Conservation (phyloP, 2,888 invertebrate genomes). For the Nowickia ferox region DNA sequence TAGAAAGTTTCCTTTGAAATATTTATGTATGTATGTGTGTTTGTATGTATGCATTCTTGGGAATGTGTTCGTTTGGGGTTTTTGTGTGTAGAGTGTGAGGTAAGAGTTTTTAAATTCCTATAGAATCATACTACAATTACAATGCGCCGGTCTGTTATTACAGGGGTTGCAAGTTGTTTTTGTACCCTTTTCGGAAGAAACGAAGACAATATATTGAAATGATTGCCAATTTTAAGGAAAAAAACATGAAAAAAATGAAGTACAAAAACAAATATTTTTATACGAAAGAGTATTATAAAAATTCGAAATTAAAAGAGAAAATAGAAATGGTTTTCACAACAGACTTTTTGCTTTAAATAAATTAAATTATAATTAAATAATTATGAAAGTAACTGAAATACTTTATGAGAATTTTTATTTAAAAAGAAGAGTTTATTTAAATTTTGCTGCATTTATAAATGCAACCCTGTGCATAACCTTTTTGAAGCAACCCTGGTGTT, state of each 20-base stretch:
- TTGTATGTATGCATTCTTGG: not conserved
- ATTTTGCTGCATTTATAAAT: not conserved
- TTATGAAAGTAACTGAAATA: not conserved
- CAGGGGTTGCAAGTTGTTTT: conserved; percentile 41
- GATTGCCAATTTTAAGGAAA: conserved; percentile 40
- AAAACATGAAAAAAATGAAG: conserved; percentile 25
- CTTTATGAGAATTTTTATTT: not conserved
- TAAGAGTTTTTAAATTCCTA: conserved; percentile 52
- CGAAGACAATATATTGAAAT: conserved; percentile 44
- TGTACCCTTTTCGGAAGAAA: not conserved
- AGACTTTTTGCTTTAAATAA: not conserved
- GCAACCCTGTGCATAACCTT: not conserved
- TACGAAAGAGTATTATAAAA: conserved; percentile 18
- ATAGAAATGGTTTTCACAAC: conserved; percentile 1
- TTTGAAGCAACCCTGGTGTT: conserved; percentile 12
- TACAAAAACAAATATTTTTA: conserved; percentile 61
- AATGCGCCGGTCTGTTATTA: conserved; percentile 36
- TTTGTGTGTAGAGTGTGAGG: conserved; percentile 12
- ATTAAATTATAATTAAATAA: not conserved
- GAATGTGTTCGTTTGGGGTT: not conserved
- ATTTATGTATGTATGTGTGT: not conserved
- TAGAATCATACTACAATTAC: conserved; percentile 13
- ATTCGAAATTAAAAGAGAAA: not conserved
- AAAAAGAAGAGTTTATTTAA: not conserved
- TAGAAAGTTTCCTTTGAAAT: not conserved